phyloP scores from a whole-genome alignment of 2,797 vertebrate genomes.

The Microchirus variegatus region DNA sequence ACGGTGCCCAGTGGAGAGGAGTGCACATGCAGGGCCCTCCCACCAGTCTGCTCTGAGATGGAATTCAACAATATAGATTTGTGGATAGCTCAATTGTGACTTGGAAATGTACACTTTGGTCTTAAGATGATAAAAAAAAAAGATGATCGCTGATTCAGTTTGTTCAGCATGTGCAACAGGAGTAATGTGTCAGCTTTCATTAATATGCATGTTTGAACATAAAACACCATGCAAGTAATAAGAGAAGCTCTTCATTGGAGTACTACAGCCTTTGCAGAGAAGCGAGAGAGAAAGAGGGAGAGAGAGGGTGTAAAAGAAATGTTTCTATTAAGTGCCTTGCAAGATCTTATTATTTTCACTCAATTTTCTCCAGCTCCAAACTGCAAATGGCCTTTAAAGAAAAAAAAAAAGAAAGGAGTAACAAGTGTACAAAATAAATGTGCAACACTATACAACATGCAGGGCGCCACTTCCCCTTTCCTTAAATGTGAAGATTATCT shows the following conservation, averaged over 20 bases:
- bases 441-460: conserved; percentile 62
- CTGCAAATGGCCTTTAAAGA: conserved; percentile 33
- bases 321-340: conserved; percentile 57
- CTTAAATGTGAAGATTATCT: conserved; percentile 91
- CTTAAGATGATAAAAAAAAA: conserved; percentile 49
- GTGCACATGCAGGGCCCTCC: conserved; percentile 61
- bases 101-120: conserved; percentile 51
- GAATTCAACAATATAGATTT: conserved; percentile 38
- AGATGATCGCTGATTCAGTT: conserved; percentile 49
- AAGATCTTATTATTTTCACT: conserved; percentile 61
- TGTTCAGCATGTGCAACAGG: conserved; percentile 53
- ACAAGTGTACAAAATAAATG: conserved; percentile 60
- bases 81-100: conserved; percentile 4
- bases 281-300: conserved; percentile 43
- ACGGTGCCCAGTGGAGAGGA: conserved; percentile 50
- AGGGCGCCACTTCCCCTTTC: conserved; percentile 76
- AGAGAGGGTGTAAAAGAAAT: conserved; percentile 35
- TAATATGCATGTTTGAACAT: conserved; percentile 69
- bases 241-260: conserved; percentile 46
- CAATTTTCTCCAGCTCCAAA: conserved; percentile 49
- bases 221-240: conserved; percentile 57
- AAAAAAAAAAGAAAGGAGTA: conserved; percentile 21
- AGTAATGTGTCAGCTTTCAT: conserved; percentile 64
- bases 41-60: conserved; percentile 42
- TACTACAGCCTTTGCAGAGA: conserved; percentile 46